Evolutionary conservation across 2,888 invertebrate species (phyloP), one percentile per base, ranked within the genome.

Genomic region (Timandra comae): DNA sequence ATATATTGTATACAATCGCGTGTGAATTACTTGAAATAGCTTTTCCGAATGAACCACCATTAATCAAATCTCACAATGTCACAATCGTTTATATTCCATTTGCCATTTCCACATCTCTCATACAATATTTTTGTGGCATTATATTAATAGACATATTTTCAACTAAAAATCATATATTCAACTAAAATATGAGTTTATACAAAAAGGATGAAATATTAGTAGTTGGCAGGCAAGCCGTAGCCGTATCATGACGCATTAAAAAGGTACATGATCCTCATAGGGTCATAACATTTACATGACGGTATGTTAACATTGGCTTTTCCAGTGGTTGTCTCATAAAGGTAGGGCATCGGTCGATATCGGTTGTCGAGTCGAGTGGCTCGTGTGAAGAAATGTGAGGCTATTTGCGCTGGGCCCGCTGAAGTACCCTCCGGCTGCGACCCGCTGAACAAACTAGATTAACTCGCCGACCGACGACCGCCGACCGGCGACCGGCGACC

Each of bases 381-480:
- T 58, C 63, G 65, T 59, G 58, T 51, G 61, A 71, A 78, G 75
- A 78, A 75, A 75, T 76, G 75, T 64, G 70, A 57, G 60, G 73
- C 73, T 77, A 77, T 79, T 80, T 71, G 67, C 63, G 62, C 58
- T 65, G 54, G 64, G 64, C 63, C n/a, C 22, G 8, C 56, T 70
- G 55, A 55, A 74, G 71, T 51, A 56, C 75, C 63, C 73, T 72
- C 59, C 40, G 52, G 46, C 51, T 52, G 50, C 54, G 51, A 51
- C 49, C 56, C 58, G 50, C 51, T 52, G 58, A 60, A 61, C 67
- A 67, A 77, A 78, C 76, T 69, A 76, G 67, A 78, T 77, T 76
- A 78, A 68, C 68, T 63, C 50, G 44, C 52, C 61, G 65, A 16
- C 16, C 16, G 44, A 52, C 61, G 65, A 69, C 65, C 61, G 63